These are phyloP conservation scores for Cordylochernes scorpioides DNA, from an alignment of 2,888 invertebrate species.

Conservation along the genomic window DNA sequence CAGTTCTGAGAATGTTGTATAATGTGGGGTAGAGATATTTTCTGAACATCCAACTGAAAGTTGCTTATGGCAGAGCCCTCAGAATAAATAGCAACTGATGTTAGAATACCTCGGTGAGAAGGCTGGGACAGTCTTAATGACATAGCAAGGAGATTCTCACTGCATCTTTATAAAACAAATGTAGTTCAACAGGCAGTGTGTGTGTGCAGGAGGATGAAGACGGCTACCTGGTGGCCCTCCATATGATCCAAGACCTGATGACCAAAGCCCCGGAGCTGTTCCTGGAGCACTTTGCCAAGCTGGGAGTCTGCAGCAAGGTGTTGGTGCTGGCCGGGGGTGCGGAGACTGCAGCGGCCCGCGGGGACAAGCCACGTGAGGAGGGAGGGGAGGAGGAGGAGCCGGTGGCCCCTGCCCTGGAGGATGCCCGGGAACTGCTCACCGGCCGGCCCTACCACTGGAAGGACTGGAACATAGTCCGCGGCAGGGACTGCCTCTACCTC, in stretches of 20 bases:
- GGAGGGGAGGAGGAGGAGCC: constrained; percentile 23
- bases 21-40: too few species aligned
- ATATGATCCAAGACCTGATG: constrained; percentile 84
- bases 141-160: too few species aligned
- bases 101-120: too few species aligned
- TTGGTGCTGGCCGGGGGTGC: constrained; percentile 41
- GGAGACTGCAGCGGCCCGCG: constrained; percentile 19
- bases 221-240: constrained; percentile 68
- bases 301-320: constrained; percentile 90
- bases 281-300: constrained; percentile 76
- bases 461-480: constrained; percentile 86
- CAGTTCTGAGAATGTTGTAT: too few species aligned
- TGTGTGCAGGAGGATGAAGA: constrained; percentile 93
- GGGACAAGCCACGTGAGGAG: too few species aligned
- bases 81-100: too few species aligned
- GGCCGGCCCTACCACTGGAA: constrained; percentile 87
- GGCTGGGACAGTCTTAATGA: too few species aligned
- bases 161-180: too few species aligned
- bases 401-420: too few species aligned
- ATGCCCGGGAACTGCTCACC: constrained; percentile 58
- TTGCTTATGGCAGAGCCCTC: too few species aligned
- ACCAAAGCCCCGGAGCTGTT: constrained; percentile 70
- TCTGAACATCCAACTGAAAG: too few species aligned
- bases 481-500: constrained; percentile 85
- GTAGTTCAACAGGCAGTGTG: too few species aligned